Conservation (phyloP, 2,888 invertebrate genomes). For the Sphecodes monilicornis region DNA sequence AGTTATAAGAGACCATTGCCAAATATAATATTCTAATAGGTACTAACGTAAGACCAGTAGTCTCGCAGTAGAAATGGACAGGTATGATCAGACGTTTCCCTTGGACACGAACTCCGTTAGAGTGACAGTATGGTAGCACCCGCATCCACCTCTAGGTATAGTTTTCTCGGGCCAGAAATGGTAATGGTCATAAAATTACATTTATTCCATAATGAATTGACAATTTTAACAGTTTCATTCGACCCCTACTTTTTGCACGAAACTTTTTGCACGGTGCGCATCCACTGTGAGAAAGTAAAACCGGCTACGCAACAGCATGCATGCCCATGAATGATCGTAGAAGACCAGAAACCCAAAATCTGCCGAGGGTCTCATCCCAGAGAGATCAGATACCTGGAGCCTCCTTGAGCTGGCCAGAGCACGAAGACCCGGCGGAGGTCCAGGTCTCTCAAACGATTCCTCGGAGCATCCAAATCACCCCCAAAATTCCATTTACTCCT, state of each 20-base stretch:
- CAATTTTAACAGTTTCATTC: too few species aligned
- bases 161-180: background rate
- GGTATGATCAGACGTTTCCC: background rate
- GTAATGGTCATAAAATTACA: background rate
- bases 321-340: background rate
- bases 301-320: background rate
- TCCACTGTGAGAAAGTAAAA: background rate
- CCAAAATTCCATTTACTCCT: slow-evolving; percentile 50
- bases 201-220: too few species aligned
- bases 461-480: slow-evolving; percentile 45
- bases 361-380: background rate
- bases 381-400: background rate
- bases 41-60: too few species aligned
- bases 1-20: too few species aligned
- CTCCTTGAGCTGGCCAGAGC: background rate
- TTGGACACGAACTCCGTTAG: background rate
- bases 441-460: slow-evolving; percentile 22
- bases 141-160: too few species aligned
- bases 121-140: background rate
- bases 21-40: background rate
- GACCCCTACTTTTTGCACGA: too few species aligned
- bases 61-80: slow-evolving; percentile 1
- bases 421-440: background rate
- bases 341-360: background rate
- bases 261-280: too few species aligned